Evolutionary conservation across 2,888 invertebrate species (phyloP).

Genomic region (Tanytarsus gracilentus): DNA sequence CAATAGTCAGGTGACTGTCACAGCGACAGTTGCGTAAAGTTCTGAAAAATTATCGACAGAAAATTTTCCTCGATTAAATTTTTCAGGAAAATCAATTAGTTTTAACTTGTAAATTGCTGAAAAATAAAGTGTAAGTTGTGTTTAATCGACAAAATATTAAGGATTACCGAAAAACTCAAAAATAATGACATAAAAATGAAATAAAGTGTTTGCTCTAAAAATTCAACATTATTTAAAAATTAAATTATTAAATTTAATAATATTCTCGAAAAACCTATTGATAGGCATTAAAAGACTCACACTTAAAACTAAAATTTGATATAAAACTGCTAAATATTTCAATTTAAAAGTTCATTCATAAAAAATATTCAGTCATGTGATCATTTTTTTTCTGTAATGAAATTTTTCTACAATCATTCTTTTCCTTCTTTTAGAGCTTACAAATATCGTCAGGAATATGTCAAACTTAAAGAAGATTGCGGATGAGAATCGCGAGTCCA

Average conservation of each 20-base stretch:
- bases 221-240: too few relatives aligned
- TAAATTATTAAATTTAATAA: too few relatives aligned
- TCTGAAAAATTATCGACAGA: background rate
- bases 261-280: too few relatives aligned
- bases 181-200: too few relatives aligned
- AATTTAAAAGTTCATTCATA: background rate
- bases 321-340: background rate
- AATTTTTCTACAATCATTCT: background rate
- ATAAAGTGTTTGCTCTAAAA: too few relatives aligned
- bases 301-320: background rate
- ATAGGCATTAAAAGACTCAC: too few relatives aligned
- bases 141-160: too few relatives aligned
- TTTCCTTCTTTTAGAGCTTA: background rate
- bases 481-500: slow-evolving; percentile 78
- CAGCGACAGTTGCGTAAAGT: background rate
- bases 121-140: too few relatives aligned
- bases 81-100: background rate
- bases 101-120: too few relatives aligned
- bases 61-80: too few relatives aligned
- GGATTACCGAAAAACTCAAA: too few relatives aligned
- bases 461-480: slow-evolving; percentile 60
- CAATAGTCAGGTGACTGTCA: background rate
- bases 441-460: slow-evolving; percentile 44
- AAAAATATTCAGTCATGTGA: background rate
- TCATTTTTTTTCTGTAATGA: too few relatives aligned